Base-by-base conservation (phyloP, 2,888 invertebrate genomes). In the Phaedon cochleariae region DNA sequence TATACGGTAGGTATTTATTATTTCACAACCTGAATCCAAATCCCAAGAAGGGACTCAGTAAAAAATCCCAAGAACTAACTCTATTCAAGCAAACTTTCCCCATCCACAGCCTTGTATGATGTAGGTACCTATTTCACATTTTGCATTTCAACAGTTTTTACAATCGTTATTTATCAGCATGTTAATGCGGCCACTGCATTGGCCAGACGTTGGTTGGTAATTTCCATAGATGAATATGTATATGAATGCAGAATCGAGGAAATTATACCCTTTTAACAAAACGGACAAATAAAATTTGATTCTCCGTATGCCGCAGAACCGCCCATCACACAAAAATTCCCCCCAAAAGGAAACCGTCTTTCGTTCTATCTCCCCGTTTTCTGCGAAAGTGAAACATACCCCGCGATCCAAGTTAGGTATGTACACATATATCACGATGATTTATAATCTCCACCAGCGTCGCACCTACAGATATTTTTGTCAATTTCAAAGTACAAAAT, bases 361-460 rank as follows among this genome's bases (percentile, higher is more conserved):
- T 70, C 69, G 68, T 71, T 69, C 68, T 71, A 65, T 59, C 64
- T 64, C 12, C 46, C 60, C 63, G 65, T 68, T 72, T 74, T 72
- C 68, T 68, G 60, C 69, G 73, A 73, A 73, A 73, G 72, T 71
- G 73, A 73, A 73, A 73, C 69, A 68, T 68, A 71, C 67, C 65
- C 60, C 59, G 57, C 62, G 65, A 41, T 69, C 65, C 63, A 61
- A 48, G 58, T 59, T n/a, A n/a, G n/a, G n/a, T n/a, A n/a, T n/a
- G n/a, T n/a, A n/a, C n/a, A n/a, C n/a, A n/a, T 62, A 67, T 64
- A 66, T 60, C 12, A 2, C 34, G 34, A 34, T 12, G 34, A 34
- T 34, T 2, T 34, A n/a, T n/a, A n/a, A n/a, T n/a, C n/a, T n/a
- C n/a, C n/a, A n/a, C n/a, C n/a, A n/a, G n/a, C n/a, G n/a, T n/a